phyloP scores from a whole-genome alignment of 2,888 invertebrate species.

The Pachliopta kotzebuea region DNA sequence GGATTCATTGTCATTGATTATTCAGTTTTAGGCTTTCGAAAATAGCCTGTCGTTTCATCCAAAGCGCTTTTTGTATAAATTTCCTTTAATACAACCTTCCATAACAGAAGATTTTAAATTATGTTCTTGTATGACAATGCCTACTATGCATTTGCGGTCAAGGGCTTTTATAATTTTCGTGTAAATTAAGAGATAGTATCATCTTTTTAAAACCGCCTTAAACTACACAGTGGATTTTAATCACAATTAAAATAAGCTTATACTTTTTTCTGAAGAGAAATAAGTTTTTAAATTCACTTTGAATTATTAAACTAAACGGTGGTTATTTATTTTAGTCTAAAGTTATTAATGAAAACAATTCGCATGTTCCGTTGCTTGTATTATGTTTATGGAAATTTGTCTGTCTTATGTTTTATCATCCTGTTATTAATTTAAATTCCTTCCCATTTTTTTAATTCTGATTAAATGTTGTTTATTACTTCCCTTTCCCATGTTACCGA shows the following conservation, averaged over 20 bases:
- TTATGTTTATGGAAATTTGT: too few relatives aligned
- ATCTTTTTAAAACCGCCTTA: not conserved
- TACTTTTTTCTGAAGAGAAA: too few relatives aligned
- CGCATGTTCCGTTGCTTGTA: too few relatives aligned
- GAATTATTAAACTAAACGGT: too few relatives aligned
- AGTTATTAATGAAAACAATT: too few relatives aligned
- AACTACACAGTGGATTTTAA: not conserved
- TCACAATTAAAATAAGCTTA: not conserved
- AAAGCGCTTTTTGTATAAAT: not conserved
- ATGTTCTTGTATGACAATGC: not conserved
- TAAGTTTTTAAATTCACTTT: too few relatives aligned
- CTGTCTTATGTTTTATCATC: too few relatives aligned
- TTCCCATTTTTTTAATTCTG: too few relatives aligned
- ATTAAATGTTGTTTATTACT: too few relatives aligned
- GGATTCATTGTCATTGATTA: constrained; percentile 21
- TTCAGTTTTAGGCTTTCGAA: constrained; percentile 14
- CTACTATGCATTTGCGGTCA: not conserved
- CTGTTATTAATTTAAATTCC: too few relatives aligned
- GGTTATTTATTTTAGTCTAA: too few relatives aligned
- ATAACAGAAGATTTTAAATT: constrained; percentile 3
- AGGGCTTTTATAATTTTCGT: not conserved
- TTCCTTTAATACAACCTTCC: constrained; percentile 6
- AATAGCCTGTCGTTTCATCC: not conserved
- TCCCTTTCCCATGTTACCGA: too few relatives aligned
- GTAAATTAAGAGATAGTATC: not conserved